Evolutionary conservation across 1,140 invertebrate genomes (phyloP), one percentile per base, ranked within the genome.

Genomic region (Drosophila setifemur): DNA sequence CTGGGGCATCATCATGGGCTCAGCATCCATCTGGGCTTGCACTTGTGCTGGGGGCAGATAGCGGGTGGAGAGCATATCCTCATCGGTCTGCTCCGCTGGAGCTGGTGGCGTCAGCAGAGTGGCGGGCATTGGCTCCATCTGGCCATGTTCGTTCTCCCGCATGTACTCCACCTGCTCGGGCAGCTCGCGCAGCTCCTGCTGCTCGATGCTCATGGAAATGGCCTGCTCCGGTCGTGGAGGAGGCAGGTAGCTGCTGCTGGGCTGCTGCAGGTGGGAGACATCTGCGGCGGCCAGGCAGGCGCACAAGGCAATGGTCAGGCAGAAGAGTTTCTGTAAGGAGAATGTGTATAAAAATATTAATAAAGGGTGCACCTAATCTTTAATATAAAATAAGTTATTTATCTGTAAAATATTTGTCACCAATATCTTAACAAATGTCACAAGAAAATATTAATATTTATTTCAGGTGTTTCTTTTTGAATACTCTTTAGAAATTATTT

Each of bases 91-190:
- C 12, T 31, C 40, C 28, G 55, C 28, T 0, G 69, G 31, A 5
- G 55, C 81, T 1, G 81, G 81, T 1, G 81, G 81, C 2, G 72
- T 87, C 0, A 86, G 40, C 12, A 73, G 52, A 7, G 71, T 75
- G 67, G 75, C 86, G 48, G 75, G 79, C 53, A 73, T 58, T 11
- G 55, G 9, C 19, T 87, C 77, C 73, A 88, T 88, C 26, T 9
- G 50, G 11, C 64, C 68, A 2, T 52, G 50, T 4, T 54, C 49
- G 12, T 54, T 75, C 18, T 68, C 60, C 3, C 55, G 73, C 67
- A 88, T 72, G 48, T 75, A 88, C 28, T 88, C 83, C 35, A 89
- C 81, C 48, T 89, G 88, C 42, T 88, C 83, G 9, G 88, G 88
- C 48, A 89, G 25, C 26, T 89, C 88, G 0, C 72, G 63, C 26